Conservation (phyloP, 2,888 invertebrate species). For the Cheilosia urbana region DNA sequence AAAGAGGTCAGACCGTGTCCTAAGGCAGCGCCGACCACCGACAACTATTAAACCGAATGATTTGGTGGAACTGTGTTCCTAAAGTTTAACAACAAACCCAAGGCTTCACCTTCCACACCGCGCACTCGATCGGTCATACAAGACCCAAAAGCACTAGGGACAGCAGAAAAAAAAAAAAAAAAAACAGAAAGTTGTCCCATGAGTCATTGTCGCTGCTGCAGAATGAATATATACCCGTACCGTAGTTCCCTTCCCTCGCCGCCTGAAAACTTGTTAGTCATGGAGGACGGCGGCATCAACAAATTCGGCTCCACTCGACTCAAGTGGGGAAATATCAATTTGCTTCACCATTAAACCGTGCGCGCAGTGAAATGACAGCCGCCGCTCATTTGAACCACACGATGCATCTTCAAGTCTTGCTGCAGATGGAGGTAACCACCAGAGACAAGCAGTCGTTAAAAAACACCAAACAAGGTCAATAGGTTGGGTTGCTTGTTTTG, state of each 20-base stretch:
- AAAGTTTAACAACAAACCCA: conserved; percentile 27
- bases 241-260: conserved; percentile 17
- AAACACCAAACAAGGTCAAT: conserved; percentile 64
- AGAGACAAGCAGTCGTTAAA: conserved; percentile 5
- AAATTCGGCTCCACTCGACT: conserved; percentile 40
- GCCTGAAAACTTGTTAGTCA: conserved; percentile 61
- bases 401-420: conserved; percentile 38
- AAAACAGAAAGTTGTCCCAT: conserved; percentile 65
- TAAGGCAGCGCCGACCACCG: conserved; percentile 14
- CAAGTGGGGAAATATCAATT: conserved; percentile 65
- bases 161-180: conserved; percentile 33
- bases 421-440: conserved; percentile 14
- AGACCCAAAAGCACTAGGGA: not conserved
- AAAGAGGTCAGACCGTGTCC: conserved; percentile 50
- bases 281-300: conserved; percentile 9
- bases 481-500: conserved; percentile 39
- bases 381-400: conserved; percentile 19
- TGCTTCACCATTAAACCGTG: conserved; percentile 33
- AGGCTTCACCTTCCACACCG: conserved; percentile 30
- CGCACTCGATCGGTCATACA: conserved; percentile 24
- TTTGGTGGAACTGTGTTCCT: conserved; percentile 39
- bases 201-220: conserved; percentile 44
- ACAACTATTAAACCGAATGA: conserved; percentile 15
- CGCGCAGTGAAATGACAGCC: conserved; percentile 14
- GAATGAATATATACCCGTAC: conserved; percentile 49